Evolutionary conservation across 2,797 vertebrate species (phyloP).

Genomic region (Rhynchotus rufescens): DNA sequence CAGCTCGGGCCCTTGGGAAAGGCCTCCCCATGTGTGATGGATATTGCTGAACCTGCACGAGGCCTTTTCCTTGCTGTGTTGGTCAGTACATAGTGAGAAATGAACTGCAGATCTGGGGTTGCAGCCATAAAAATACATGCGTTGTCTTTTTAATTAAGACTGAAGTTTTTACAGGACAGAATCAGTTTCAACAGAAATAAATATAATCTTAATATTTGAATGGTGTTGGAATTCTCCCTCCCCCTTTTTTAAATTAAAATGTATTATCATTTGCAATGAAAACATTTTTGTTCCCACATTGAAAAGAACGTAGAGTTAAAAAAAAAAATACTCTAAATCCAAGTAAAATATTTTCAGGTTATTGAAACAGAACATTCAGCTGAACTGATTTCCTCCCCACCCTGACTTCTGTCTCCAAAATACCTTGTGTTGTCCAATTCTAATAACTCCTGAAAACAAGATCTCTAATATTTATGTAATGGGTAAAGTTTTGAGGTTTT

Average conservation of each 20-base stretch:
- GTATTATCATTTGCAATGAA: neutral
- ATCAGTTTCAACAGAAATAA: neutral
- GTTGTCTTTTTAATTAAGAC: neutral
- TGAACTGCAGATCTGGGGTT: neutral
- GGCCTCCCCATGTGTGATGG: neutral
- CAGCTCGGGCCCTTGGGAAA: neutral
- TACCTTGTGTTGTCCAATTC: neutral
- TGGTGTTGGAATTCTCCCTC: neutral
- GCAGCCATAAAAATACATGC: neutral
- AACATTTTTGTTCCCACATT: accelerated
- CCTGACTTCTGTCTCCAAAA: neutral
- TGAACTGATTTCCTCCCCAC: neutral
- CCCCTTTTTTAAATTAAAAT: neutral
- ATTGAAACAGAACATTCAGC: neutral
- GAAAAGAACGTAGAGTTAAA: neutral
- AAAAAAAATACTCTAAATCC: neutral
- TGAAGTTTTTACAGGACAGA: neutral
- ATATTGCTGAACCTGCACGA: neutral
- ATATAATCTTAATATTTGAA: neutral
- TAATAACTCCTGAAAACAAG: neutral
- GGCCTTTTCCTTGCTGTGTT: neutral
- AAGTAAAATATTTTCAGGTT: neutral
- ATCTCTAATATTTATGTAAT: neutral
- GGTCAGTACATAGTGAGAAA: neutral
- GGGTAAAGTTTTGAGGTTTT: neutral